Base-by-base conservation (phyloP, 2,888 invertebrate genomes). In the Operophtera brumata region DNA sequence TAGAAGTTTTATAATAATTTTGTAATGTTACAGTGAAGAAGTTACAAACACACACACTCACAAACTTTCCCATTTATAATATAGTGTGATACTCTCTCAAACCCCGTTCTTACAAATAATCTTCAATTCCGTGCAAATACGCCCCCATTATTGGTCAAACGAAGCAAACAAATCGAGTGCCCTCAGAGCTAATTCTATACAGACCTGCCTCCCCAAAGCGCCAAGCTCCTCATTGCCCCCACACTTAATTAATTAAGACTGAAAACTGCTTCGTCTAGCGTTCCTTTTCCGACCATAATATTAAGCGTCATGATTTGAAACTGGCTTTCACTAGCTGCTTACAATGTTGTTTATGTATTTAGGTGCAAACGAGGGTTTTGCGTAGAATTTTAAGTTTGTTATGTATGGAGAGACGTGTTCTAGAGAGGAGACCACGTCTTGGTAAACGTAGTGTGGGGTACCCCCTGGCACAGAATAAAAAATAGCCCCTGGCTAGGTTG, bases 181-280 rank as follows among this genome's bases (percentile, higher is more conserved):
- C 50, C 61, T 63, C 62, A 55, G 49, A 48, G 65, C 67, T 77
- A 74, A 78, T 74, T 77, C 69, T 64, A 78, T 78, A 67, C 64
- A 56, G 44, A 48, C 61, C 58, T 40, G 43, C 47, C 58, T 54
- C 45, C 45, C 35, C 14, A 10, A 25, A 47, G 45, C 47, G 45
- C 52, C 45, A 39, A 47, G 55, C 56, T 44, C 48, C 54, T 43
- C 58, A 45, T 53, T 52, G 26, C 41, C 42, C 58, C 66, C 59
- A 62, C 70, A 66, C 72, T 73, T 75, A 74, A 75, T 79, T 78
- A 75, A 75, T 78, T 77, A 69, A 57, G 64, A 61, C 59, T 62
- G 70, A 66, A 72, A 73, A 69, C 70, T 65, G 66, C 69, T 60
- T 54, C 51, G 58, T 50, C 50, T 59, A 57, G 56, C 67, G 63